Percentiles rank a stretch among this genome's conserved stretches.
phyloP scores from a whole-genome alignment of 1,140 invertebrate genomes.

The Aphelinus atriplicis region DNA sequence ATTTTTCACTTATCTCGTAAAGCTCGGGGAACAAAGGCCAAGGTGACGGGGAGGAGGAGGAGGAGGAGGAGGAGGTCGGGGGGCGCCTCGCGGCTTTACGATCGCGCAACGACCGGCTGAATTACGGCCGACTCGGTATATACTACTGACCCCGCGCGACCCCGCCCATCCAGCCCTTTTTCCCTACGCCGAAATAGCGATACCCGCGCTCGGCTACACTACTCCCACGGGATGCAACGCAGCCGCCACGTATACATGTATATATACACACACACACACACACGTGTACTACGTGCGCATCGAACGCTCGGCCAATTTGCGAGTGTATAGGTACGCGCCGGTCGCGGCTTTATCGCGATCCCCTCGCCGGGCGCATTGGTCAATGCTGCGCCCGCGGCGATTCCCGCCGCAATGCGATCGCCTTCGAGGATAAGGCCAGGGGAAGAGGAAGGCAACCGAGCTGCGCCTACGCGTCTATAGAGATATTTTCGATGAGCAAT shows the following conservation, averaged over 20 bases:
- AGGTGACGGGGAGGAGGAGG: neutral
- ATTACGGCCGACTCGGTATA: conserved; percentile 28
- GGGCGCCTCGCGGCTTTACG: conserved; percentile 36
- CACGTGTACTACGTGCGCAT: neutral
- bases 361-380: neutral
- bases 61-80: neutral
- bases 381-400: neutral
- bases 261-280: neutral
- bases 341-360: neutral
- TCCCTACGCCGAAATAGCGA: neutral
- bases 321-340: too few relatives aligned
- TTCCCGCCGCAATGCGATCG: neutral
- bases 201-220: neutral
- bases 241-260: neutral
- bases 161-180: conserved; percentile 2
- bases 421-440: conserved; percentile 1
- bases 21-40: conserved; percentile 2
- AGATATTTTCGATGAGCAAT: too few relatives aligned
- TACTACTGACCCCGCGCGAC: conserved; percentile 31
- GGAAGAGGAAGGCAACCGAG: neutral
- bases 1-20: conserved; percentile 41
- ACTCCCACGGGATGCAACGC: conserved; percentile 7
- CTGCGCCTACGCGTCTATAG: too few relatives aligned
- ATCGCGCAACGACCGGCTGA: conserved; percentile 35
- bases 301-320: neutral